These are phyloP conservation scores for Epinephelus moara DNA, from an alignment of 2,113 vertebrate genomes.

Conservation along the genomic window DNA sequence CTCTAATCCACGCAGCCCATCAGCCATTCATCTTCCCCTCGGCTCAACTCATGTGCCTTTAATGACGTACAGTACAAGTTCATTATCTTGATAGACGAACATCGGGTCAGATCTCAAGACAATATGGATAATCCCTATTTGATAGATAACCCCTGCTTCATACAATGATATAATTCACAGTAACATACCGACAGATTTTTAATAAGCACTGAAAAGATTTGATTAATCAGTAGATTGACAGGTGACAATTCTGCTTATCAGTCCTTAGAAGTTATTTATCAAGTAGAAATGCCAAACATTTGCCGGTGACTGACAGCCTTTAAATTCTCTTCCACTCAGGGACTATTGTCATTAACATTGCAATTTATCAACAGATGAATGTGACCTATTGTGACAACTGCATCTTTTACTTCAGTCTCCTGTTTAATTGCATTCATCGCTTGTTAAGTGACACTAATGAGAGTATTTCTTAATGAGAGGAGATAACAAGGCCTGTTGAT, in stretches of 20 bases:
- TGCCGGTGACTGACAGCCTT: background rate
- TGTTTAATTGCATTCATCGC: slow-evolving; percentile 46
- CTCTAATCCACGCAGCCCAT: slow-evolving; percentile 44
- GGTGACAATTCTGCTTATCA: background rate
- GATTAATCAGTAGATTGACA: slow-evolving; percentile 2
- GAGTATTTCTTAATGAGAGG: slow-evolving; percentile 50
- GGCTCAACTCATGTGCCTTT: slow-evolving; percentile 61
- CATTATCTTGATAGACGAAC: slow-evolving; percentile 65
- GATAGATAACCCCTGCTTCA: slow-evolving; percentile 35
- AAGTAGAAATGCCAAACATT: background rate
- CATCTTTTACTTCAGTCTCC: slow-evolving; percentile 26
- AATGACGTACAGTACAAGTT: slow-evolving; percentile 62
- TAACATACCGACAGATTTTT: background rate
- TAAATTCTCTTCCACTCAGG: background rate
- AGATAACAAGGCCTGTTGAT: slow-evolving; percentile 54
- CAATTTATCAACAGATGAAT: slow-evolving; percentile 22
- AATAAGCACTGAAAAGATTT: background rate
- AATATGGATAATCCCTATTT: slow-evolving; percentile 28
- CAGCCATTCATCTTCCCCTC: slow-evolving; percentile 42
- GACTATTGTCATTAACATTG: background rate
- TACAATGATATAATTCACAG: background rate
- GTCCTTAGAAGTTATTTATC: background rate
- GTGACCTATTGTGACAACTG: slow-evolving; percentile 17
- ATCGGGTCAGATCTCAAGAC: slow-evolving; percentile 49
- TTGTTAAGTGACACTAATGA: slow-evolving; percentile 57